phyloP scores from a whole-genome alignment of 2,113 vertebrate species.

The Podarcis muralis region DNA sequence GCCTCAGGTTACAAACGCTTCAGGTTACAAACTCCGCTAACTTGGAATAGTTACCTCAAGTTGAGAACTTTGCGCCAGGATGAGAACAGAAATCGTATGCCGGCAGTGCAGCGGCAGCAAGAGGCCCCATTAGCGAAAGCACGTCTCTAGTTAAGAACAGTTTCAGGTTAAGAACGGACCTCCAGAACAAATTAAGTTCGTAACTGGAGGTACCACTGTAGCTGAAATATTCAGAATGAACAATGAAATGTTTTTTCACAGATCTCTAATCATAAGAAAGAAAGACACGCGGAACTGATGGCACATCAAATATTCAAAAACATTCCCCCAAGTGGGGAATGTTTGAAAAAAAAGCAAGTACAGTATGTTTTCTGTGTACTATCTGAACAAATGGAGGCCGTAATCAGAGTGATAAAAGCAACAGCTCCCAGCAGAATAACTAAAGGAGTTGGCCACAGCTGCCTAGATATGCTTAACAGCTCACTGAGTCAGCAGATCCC shows the following conservation, averaged over 20 bases:
- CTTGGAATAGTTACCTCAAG: no score
- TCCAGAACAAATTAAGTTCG: no score
- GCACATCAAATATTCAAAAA: slow-evolving; percentile 1
- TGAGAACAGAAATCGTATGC: no score
- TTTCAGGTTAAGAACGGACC: no score
- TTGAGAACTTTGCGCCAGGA: no score
- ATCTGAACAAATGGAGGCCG: background rate
- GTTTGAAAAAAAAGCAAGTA: background rate
- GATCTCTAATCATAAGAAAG: background rate
- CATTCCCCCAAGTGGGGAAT: background rate
- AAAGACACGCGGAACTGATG: background rate
- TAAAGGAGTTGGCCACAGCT: background rate
- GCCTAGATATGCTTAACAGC: slow-evolving; percentile 11
- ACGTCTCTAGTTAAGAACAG: no score
- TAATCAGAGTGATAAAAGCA: background rate
- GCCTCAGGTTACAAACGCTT: no score
- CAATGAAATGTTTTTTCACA: background rate
- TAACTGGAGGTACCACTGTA: no score
- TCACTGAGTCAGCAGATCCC: slow-evolving; percentile 52
- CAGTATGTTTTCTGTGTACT: background rate
- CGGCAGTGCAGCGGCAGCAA: rapidly evolving
- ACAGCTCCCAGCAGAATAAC: slow-evolving; percentile 12
- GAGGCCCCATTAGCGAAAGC: no score
- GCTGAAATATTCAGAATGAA: background rate
- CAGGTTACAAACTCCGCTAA: no score